A percentile compares a stretch with the other conserved stretches of the same genome.
These are phyloP conservation scores for Cryptotermes secundus DNA, from an alignment of 1,140 invertebrate genomes.

Conservation along the genomic window DNA sequence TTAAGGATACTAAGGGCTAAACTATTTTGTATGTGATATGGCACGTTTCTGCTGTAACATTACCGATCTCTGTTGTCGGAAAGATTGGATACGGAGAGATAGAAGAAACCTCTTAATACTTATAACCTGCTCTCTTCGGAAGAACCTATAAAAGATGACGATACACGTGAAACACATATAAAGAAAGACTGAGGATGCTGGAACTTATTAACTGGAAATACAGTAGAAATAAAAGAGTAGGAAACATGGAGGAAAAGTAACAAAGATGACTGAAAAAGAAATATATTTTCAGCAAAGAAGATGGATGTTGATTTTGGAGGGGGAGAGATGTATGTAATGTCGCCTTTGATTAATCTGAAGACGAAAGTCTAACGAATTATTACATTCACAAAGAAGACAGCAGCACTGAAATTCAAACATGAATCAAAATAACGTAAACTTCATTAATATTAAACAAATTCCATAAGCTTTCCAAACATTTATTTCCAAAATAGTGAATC, in stretches of 20 bases:
- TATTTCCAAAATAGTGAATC: too few species aligned
- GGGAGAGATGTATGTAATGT: too few species aligned
- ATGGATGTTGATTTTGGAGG: too few species aligned
- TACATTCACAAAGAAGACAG: background rate
- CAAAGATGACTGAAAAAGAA: background rate
- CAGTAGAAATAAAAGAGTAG: background rate
- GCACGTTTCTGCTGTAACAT: background rate
- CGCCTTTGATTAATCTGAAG: background rate
- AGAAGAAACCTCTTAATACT: background rate
- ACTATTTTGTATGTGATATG: background rate
- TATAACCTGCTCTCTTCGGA: background rate
- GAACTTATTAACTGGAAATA: background rate
- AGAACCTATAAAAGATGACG: background rate
- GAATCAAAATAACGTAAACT: background rate
- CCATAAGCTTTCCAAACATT: too few species aligned
- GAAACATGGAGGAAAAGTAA: background rate
- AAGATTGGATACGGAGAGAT: background rate
- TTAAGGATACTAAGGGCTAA: too few species aligned
- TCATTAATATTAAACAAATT: background rate
- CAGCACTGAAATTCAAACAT: background rate
- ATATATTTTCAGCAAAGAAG: too few species aligned
- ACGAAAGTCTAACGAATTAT: background rate
- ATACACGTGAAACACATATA: background rate
- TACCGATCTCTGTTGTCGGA: background rate
- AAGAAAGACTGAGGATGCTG: background rate